Conservation (phyloP, 2,113 vertebrate species). For the Macrotis lagotis region DNA sequence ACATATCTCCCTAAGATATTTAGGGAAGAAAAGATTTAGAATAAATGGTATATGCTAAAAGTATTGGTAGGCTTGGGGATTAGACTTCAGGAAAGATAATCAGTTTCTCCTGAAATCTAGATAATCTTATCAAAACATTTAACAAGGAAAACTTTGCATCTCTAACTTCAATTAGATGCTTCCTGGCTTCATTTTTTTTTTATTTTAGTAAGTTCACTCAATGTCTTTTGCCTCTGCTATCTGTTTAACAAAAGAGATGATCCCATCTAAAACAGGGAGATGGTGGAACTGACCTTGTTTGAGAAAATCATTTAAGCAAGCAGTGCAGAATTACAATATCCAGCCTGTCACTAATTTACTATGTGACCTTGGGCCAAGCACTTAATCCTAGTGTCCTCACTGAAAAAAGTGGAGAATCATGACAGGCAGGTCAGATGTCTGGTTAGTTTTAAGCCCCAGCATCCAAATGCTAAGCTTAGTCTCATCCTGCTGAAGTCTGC, state of each 20-base stretch:
- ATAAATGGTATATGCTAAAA: neutral
- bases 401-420: conserved; percentile 3
- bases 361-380: conserved; percentile 12
- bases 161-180: neutral
- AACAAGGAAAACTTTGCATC: neutral
- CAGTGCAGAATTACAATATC: neutral
- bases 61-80: neutral
- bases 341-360: neutral
- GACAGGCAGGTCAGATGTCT: conserved; percentile 36
- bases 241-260: conserved; percentile 41
- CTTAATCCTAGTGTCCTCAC: conserved; percentile 1
- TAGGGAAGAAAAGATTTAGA: neutral
- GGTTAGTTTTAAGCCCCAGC: neutral
- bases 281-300: neutral
- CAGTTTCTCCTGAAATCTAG: neutral
- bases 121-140: neutral
- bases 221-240: neutral
- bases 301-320: neutral
- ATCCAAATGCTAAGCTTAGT: neutral
- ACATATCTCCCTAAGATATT: neutral
- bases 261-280: neutral
- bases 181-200: conserved; percentile 61
- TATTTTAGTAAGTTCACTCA: conserved; percentile 25
- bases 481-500: neutral
- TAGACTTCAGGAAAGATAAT: neutral